Base-by-base conservation (phyloP, 2,888 invertebrate genomes). In the Lathronympha strigana region DNA sequence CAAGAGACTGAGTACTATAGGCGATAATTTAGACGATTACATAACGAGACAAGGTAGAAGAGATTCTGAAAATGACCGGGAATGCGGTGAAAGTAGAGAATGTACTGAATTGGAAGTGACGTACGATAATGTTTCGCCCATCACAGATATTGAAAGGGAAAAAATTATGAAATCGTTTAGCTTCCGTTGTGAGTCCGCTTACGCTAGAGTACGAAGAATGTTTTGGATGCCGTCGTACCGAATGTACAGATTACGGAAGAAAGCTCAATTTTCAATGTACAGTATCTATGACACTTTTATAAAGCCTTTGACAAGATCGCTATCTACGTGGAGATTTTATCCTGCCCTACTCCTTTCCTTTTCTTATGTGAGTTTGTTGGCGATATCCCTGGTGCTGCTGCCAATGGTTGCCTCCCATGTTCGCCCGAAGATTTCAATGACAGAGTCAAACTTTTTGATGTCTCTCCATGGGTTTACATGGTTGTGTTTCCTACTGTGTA, bases 1-100 rank as follows among this genome's bases (percentile, higher is more conserved):
- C 61, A 92, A 90, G 80, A 89, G 93, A 86, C 86, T 93, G 77
- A 93, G 92, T 76, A 85, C 80, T 61, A 83, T 93, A 79, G 90
- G 92, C 69, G 92, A 91, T 74, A 90, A 84, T 76, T 81, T 93
- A 68, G 92, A 92, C 69, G 92, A 89, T 69, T 90, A 83, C 67
- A 93, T 93, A 72, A 76, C 77, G 53, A 91, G 89, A 74, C 88
- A 90, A 76, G 79, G 79, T 21, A 85, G 87, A 76, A 83, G 81
- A 76, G 86, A 88, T 75, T 89, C 89, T 4, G 71, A 80, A 60
- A 73, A 78, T 40, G 84, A 84, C 49, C 73, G 73, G 36, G 84
- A 84, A 9, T 69, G 61, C 50, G 77, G 72, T 63, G 82, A 86
- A 55, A 79, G 71, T 47, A 85, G 71, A 73, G 86, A 86, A 69